Base-by-base conservation (phyloP, 2,888 invertebrate genomes). In the Entomobrya multifasciata region DNA sequence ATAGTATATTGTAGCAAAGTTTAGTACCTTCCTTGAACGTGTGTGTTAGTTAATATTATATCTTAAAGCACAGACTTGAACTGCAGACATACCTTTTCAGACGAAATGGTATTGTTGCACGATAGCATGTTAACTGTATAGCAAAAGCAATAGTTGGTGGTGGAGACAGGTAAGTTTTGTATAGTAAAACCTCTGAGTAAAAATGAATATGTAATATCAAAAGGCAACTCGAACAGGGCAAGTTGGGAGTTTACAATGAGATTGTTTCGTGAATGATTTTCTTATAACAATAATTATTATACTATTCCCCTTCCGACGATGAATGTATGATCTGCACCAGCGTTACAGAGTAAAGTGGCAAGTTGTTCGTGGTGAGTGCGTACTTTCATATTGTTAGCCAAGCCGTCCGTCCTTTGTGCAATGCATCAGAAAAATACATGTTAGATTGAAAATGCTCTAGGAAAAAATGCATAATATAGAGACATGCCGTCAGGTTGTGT, bases 211-310 rank as follows among this genome's bases (percentile, higher is more conserved):
- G n/a, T n/a, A 36, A 36, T 36, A 70, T 44, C 65, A 65, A 15
- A 22, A 70, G 47, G 70, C 6, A 70, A 70, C 44, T 47, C 36
- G 49, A 52, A 10, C 15, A 20, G 11, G 36, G 36, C 36, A 55
- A 55, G 74, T 27, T 27, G 55, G 74, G n/a, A n/a, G n/a, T n/a
- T 55, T 74, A 55, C 74, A 74, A 74, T 52, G 74, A 55, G 74
- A 74, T 74, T 74, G 52, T 74, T 74, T 74, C 74, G 55, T 74
- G 74, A 74, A 55, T 74, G 20, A 27, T 55, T 52, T 74, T 52
- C 74, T 74, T 74, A 74, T 74, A 74, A 20, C 22, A 70, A 47
- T n/a, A n/a, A n/a, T 17, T 17, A 47, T 17, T 1, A 65, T 49
- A 44, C 36, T 67, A 25, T 70, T 49, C 25, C 70, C 5, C 15